Percentiles rank a stretch among this genome's conserved stretches.
Conservation (phyloP, 1,140 invertebrate genomes). For the Hestina assimilis region DNA sequence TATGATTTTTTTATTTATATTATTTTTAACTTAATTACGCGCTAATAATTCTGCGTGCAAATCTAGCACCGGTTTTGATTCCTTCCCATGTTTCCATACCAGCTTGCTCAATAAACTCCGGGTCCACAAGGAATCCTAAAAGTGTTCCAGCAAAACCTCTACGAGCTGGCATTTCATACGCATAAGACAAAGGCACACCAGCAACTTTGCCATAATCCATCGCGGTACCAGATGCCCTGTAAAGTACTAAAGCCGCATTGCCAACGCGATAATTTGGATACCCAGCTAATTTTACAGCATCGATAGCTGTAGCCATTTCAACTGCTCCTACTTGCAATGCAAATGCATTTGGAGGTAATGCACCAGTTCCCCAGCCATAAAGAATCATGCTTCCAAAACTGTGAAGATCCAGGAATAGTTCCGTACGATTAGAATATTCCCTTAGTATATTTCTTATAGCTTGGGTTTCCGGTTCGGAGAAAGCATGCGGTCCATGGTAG, state of each 20-base stretch:
- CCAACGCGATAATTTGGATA: conserved; percentile 74
- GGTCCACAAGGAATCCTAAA: conserved; percentile 18
- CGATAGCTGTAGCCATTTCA: conserved; percentile 57
- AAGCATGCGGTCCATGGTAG: conserved; percentile 82
- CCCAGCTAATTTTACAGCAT: conserved; percentile 44
- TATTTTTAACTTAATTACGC: not conserved
- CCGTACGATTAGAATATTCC: conserved; percentile 47
- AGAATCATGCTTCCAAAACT: conserved; percentile 83
- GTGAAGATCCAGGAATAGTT: conserved; percentile 81
- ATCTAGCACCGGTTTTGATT: conserved; percentile 29
- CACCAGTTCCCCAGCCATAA: conserved; percentile 81
- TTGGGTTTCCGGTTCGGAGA: conserved; percentile 85
- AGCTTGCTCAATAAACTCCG: conserved; percentile 28
- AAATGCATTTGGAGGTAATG: conserved; percentile 73
- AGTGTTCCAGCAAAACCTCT: not conserved
- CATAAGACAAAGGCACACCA: conserved; percentile 38
- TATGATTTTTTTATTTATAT: not conserved
- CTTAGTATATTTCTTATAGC: conserved; percentile 63
- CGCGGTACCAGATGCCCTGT: conserved; percentile 53
- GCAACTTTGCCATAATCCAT: conserved; percentile 60
- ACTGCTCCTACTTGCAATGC: conserved; percentile 50
- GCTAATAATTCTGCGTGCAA: not conserved
- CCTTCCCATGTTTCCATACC: conserved; percentile 43
- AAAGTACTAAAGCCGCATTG: conserved; percentile 74
- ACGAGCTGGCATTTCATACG: conserved; percentile 36